Conservation (phyloP, 2,113 vertebrate species). For the Podocnemis expansa region DNA sequence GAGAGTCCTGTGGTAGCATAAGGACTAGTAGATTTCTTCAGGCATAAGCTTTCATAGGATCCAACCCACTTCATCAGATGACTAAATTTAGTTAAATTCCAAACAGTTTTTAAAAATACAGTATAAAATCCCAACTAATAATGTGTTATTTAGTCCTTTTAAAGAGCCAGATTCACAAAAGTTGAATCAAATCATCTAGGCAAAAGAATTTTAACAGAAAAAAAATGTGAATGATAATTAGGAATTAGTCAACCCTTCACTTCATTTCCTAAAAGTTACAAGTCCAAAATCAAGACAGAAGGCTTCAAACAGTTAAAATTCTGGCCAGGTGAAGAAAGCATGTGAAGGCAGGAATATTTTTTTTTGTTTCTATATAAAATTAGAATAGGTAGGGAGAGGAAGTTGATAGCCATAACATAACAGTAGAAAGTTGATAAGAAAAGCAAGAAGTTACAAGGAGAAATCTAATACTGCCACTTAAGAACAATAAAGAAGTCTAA, state of each 20-base stretch:
- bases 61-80: no score
- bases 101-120: neutral
- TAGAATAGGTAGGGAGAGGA: neutral
- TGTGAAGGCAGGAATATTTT: neutral
- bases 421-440: neutral
- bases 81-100: no score
- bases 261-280: neutral
- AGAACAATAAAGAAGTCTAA: neutral
- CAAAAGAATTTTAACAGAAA: neutral
- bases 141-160: neutral
- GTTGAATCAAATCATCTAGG: neutral
- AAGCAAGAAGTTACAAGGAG: neutral
- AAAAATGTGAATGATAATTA: neutral
- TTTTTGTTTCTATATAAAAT: neutral
- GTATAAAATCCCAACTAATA: neutral
- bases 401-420: neutral
- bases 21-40: no score
- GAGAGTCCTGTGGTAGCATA: no score
- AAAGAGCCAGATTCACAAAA: neutral
- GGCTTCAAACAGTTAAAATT: neutral
- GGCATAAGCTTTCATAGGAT: no score
- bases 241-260: neutral
- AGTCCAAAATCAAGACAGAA: neutral
- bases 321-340: neutral
- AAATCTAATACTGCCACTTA: neutral